Conservation (phyloP, 2,888 invertebrate genomes). For the Notodromas monacha region DNA sequence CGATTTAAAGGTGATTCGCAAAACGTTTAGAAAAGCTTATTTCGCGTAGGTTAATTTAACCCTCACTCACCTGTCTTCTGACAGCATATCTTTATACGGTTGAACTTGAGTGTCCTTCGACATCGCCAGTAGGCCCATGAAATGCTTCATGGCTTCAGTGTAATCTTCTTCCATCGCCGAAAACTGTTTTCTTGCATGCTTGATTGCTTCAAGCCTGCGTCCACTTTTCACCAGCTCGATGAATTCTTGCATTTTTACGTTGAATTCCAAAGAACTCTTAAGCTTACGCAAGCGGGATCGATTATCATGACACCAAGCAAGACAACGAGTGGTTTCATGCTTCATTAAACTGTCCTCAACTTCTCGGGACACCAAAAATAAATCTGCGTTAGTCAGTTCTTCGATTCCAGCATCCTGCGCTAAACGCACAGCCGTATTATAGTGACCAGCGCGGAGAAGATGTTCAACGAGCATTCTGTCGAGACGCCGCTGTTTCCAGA, state of each 20-base stretch:
- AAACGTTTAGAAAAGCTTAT: too few species aligned
- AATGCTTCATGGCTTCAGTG: slow-evolving; percentile 52
- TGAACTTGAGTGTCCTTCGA: slow-evolving; percentile 32
- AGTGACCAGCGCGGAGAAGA: slow-evolving; percentile 71
- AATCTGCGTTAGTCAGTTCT: slow-evolving; percentile 61
- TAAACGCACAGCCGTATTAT: slow-evolving; percentile 61
- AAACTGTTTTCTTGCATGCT: slow-evolving; percentile 32
- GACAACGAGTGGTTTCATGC: slow-evolving; percentile 53
- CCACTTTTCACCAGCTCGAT: slow-evolving; percentile 68
- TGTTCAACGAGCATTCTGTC: slow-evolving; percentile 92
- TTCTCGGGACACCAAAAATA: slow-evolving; percentile 21
- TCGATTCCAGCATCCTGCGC: slow-evolving; percentile 43
- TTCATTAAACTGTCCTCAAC: slow-evolving; percentile 35
- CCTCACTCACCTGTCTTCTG: too few species aligned
- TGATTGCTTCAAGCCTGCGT: slow-evolving; percentile 59
- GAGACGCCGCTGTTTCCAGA: slow-evolving; percentile 52
- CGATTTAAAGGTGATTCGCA: too few species aligned
- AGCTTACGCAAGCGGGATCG: slow-evolving; percentile 72
- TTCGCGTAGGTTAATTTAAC: too few species aligned
- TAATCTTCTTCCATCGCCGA: slow-evolving; percentile 56
- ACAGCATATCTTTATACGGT: slow-evolving; percentile 2
- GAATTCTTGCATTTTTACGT: slow-evolving; percentile 67
- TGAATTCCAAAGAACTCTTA: slow-evolving; percentile 79
- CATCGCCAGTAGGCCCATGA: slow-evolving; percentile 81
- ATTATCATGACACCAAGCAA: slow-evolving; percentile 86